Base-by-base conservation (phyloP, 1,140 invertebrate genomes). In the Oryctes rhinoceros region DNA sequence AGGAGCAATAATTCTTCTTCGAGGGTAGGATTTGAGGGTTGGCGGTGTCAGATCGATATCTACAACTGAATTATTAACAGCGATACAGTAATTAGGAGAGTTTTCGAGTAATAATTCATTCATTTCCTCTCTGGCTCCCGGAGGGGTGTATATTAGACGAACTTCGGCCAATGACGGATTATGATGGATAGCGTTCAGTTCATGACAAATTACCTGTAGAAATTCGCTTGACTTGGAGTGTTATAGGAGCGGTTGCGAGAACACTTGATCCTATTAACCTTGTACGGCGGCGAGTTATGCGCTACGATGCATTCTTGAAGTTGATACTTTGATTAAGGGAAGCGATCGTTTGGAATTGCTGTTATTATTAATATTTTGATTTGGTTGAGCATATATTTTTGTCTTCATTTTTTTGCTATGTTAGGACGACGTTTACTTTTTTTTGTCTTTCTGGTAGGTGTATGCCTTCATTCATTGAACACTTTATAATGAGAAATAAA, bases 51-150 rank as follows among this genome's bases (percentile, higher is more conserved):
- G n/a, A 15, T 59, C 53, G 53, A 59, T 59, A 59, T 59, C 5
- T n/a, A 15, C 18, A 18, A 59, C 53, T 59, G n/a, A 59, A 59
- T 59, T 53, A 53, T 53, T 59, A 59, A 59, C 53, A 59, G 15
- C 53, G 53, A 59, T 59, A 59, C 53, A 59, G 15, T 59, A 59
- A 59, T 59, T 59, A 59, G 53, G 15, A 59, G 53, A 59, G 53
- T 59, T 59, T 59, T 59, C 53, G 18, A 59, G 53, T 59, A 59
- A 59, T 59, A 59, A 59, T 59, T 59, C 53, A 59, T 59, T 59
- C 53, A 59, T 59, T 59, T 18, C 53, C 18, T 18, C 53, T n/a
- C 1, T 59, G 15, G 3, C 5, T 59, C 18, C 1, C 15, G n/a
- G 15, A 59, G n/a, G n/a, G 18, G 53, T 6, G 53, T 59, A 59